phyloP scores from a whole-genome alignment of 2,888 invertebrate species.

The Erebia epiphron region DNA sequence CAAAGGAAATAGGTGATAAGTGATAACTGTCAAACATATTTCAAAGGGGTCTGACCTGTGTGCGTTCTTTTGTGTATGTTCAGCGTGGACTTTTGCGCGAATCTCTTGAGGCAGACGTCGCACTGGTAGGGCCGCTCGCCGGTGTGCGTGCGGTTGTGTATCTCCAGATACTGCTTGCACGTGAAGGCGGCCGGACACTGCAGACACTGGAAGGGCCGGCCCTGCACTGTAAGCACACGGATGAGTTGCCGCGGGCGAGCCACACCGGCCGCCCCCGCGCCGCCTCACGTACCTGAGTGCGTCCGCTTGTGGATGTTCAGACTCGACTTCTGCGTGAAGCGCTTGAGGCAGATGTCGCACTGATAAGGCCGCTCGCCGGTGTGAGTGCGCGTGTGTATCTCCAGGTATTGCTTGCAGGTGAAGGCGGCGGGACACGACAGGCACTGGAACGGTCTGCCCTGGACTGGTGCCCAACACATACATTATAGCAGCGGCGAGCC shows the following conservation, averaged over 20 bases:
- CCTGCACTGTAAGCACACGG: conserved; percentile 73
- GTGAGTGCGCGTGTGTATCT: conserved; percentile 85
- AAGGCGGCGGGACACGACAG: conserved; percentile 83
- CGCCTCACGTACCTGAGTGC: conserved; percentile 58
- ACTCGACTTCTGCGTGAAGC: conserved; percentile 92
- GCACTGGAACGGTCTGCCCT: conserved; percentile 82
- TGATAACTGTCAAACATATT: conserved; percentile 41
- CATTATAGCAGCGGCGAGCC: conserved; percentile 37
- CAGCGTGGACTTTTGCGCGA: conserved; percentile 85
- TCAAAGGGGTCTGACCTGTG: conserved; percentile 76
- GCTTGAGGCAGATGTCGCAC: conserved; percentile 90
- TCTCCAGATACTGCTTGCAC: conserved; percentile 80
- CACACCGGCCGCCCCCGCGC: conserved; percentile 43
- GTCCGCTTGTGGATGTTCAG: conserved; percentile 90
- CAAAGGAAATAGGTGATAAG: conserved; percentile 21
- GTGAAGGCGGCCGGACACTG: conserved; percentile 84
- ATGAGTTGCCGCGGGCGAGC: conserved; percentile 45
- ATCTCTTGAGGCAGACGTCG: conserved; percentile 89
- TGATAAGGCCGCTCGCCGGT: conserved; percentile 84
- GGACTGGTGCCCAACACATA: conserved; percentile 70
- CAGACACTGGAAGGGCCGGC: conserved; percentile 84
- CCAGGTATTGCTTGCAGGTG: conserved; percentile 83
- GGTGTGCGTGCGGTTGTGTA: conserved; percentile 64
- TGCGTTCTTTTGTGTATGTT: conserved; percentile 85
- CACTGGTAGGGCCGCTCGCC: conserved; percentile 85